These are phyloP conservation scores for Antennarius striatus DNA, from an alignment of 2,113 vertebrate genomes.

Conservation along the genomic window DNA sequence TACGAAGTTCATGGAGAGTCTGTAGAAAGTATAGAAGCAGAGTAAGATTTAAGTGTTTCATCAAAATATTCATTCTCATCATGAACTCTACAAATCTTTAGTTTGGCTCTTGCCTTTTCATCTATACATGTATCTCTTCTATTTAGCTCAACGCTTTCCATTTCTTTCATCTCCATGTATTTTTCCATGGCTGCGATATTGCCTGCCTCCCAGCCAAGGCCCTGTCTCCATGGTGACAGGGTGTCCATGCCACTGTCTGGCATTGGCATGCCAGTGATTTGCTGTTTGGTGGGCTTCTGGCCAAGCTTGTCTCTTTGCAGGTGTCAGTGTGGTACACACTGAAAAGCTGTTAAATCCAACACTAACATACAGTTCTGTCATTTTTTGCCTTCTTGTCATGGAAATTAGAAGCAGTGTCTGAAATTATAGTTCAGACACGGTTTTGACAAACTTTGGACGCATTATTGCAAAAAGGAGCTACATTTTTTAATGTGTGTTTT, in stretches of 20 bases:
- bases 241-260: conserved; percentile 51
- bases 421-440: too few species aligned
- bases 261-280: conserved; percentile 46
- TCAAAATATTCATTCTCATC: too few species aligned
- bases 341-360: conserved; percentile 21
- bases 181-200: conserved; percentile 2
- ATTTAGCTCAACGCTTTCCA: not conserved
- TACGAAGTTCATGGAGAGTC: too few species aligned
- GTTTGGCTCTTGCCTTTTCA: too few species aligned
- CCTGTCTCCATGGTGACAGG: conserved; percentile 62
- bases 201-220: conserved; percentile 40
- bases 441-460: too few species aligned
- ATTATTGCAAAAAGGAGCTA: too few species aligned
- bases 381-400: conserved; percentile 9
- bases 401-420: too few species aligned
- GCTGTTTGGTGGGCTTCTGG: conserved; percentile 29
- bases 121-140: not conserved
- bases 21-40: too few species aligned
- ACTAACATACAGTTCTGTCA: conserved; percentile 10
- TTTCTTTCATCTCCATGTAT: conserved; percentile 5
- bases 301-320: conserved; percentile 47
- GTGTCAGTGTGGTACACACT: conserved; percentile 41
- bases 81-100: too few species aligned
- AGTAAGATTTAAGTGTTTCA: too few species aligned
- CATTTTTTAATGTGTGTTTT: too few species aligned